Base-by-base conservation (phyloP, 2,888 invertebrate genomes). In the Alentia gelatinosa region DNA sequence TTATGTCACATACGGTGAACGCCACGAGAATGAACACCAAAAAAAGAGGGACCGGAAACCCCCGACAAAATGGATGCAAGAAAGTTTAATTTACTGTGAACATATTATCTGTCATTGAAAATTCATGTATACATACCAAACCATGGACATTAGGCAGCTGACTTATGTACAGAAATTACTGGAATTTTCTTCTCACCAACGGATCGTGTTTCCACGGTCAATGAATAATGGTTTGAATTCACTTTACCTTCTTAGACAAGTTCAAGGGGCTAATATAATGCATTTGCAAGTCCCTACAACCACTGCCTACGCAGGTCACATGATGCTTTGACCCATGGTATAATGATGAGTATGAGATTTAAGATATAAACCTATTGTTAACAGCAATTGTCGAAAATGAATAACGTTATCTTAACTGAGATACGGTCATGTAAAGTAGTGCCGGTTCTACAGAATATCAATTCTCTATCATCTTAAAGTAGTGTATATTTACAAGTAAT, bases 61-160 rank as follows among this genome's bases (percentile, higher is more conserved):
- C 33, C 37, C 19, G 26, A 84, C 4, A n/a, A 30, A 47, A 47
- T 42, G 86, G 86, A 86, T 86, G 86, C 86, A 86, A 86, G 86
- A 47, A 86, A 12, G 30, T 86, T 86, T 47, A 7, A 86, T 79
- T 19, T 79, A 35, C 39, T 39, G 79, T 37, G 79, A 79, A 79
- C 35, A 9, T 79, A 79, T 35, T 79, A 86, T 47, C 30, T 86
- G 86, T 47, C 42, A 86, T 47, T 47, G 47, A 83, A 47, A 50
- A 26, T n/a, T n/a, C 26, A 42, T 30, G 33, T 33, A 33, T 47
- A 33, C 33, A 47, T 47, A 42, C 15, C 26, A 9, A 42, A 47
- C 86, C 86, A 86, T 86, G 30, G 47, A 42, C 30, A 15, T 86
- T 86, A 86, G 86, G 86, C 86, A 86, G 86, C 86, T 86, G 86